A percentile compares a stretch with the other conserved stretches of the same genome.
Evolutionary conservation across 1,140 invertebrate genomes (phyloP).

Genomic region (Radopholus similis): DNA sequence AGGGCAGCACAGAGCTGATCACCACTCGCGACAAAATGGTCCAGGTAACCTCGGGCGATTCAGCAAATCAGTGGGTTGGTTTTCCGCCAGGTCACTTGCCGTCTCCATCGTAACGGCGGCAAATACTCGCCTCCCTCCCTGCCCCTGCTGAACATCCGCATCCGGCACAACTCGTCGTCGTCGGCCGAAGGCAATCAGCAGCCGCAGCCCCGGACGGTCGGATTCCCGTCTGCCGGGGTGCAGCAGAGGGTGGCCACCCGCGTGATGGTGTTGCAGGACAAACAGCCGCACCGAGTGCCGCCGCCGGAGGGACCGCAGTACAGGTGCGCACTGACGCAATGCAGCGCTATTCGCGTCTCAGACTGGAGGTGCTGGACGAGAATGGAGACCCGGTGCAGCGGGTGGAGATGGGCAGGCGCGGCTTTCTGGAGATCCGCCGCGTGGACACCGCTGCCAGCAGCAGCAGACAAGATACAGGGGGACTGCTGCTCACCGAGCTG

Average conservation of each 20-base stretch:
- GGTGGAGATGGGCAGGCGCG: background rate
- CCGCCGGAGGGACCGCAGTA: background rate
- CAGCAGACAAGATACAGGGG: background rate
- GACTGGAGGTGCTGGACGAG: background rate
- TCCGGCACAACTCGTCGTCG: background rate
- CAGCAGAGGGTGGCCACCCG: background rate
- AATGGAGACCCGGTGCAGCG: background rate
- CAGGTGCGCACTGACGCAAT: no score
- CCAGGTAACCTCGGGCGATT: background rate
- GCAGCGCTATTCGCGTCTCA: no score
- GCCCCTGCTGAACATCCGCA: background rate
- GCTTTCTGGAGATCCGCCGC: slow-evolving; percentile 1
- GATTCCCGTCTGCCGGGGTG: background rate
- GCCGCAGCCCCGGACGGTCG: background rate
- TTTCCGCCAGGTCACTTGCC: background rate
- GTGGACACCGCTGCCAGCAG: background rate
- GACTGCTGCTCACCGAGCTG: background rate
- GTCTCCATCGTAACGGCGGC: background rate
- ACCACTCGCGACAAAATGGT: background rate
- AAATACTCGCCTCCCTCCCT: background rate
- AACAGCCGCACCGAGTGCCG: background rate
- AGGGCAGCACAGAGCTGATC: background rate
- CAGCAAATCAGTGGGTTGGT: background rate
- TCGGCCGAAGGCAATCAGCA: background rate
- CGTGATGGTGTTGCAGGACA: background rate